Evolutionary conservation across 2,797 vertebrate species (phyloP).

Genomic region (Xenentodon cancila): DNA sequence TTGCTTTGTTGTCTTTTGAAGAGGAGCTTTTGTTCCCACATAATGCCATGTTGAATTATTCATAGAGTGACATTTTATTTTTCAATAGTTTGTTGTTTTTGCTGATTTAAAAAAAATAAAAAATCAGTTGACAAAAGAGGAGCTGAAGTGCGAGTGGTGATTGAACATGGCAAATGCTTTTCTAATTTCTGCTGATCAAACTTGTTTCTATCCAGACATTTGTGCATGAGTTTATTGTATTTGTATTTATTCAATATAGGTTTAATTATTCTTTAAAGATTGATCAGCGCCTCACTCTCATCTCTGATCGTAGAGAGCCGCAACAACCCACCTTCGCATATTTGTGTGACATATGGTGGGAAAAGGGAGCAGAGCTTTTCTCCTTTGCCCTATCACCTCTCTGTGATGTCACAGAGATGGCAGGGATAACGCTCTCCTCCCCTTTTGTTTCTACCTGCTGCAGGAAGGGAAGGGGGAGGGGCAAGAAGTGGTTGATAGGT

Average conservation of each 20-base stretch:
- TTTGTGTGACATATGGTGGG: no score
- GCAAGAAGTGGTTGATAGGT: slow-evolving; percentile 62
- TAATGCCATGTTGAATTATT: slow-evolving; percentile 64
- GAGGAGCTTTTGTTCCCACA: slow-evolving; percentile 51
- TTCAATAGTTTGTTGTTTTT: slow-evolving; percentile 52
- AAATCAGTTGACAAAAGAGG: slow-evolving; percentile 18
- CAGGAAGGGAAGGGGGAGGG: slow-evolving; percentile 40
- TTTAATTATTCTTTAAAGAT: no score
- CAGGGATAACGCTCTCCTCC: slow-evolving; percentile 15
- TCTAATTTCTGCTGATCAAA: no score
- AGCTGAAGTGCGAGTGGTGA: slow-evolving; percentile 8
- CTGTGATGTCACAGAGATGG: not conserved
- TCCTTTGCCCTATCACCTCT: slow-evolving; percentile 2
- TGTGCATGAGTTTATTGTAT: no score
- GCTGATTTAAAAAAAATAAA: not conserved
- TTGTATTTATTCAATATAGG: no score
- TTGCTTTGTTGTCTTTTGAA: slow-evolving; percentile 23
- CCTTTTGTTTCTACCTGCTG: slow-evolving; percentile 58
- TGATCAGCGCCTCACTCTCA: no score
- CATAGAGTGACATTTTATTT: slow-evolving; percentile 62
- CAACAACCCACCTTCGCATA: no score
- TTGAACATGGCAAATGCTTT: not conserved
- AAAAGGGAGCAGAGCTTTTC: no score
- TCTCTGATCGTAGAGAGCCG: no score
- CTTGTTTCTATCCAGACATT: no score